phyloP scores from a whole-genome alignment of 2,797 vertebrate species.

The Bradypus variegatus region DNA sequence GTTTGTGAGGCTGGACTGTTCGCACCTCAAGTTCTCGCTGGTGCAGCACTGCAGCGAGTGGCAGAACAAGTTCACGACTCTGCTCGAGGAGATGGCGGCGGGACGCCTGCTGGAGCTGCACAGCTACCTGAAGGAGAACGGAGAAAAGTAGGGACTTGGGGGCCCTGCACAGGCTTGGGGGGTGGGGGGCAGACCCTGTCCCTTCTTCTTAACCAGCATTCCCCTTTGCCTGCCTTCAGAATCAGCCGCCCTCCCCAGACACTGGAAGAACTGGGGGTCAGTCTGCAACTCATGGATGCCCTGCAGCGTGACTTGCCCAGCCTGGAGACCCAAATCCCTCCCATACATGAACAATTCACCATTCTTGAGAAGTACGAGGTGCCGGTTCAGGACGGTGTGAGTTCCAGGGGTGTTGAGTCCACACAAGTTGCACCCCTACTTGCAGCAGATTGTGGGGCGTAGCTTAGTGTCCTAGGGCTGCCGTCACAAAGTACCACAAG shows the following conservation, averaged over 20 bases:
- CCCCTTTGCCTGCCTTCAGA: slow-evolving; percentile 53
- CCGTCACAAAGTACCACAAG: no score
- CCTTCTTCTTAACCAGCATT: neutral
- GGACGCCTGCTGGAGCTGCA: slow-evolving; percentile 77
- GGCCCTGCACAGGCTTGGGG: neutral
- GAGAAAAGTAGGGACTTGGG: slow-evolving; percentile 70
- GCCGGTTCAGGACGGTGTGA: slow-evolving; percentile 76
- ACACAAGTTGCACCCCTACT: accelerated
- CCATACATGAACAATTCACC: slow-evolving; percentile 84
- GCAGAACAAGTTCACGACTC: slow-evolving; percentile 86
- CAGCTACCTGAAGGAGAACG: slow-evolving; percentile 75
- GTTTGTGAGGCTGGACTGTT: slow-evolving; percentile 86
- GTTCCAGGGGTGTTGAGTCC: slow-evolving; percentile 12
- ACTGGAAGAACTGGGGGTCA: slow-evolving; percentile 75
- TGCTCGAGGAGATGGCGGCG: slow-evolving; percentile 81
- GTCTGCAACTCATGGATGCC: slow-evolving; percentile 77
- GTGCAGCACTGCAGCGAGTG: slow-evolving; percentile 88
- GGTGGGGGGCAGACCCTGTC: neutral
- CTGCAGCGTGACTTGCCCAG: slow-evolving; percentile 76
- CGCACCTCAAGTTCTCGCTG: slow-evolving; percentile 82
- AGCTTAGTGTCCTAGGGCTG: no score
- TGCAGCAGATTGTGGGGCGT: neutral
- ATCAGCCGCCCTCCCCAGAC: slow-evolving; percentile 75
- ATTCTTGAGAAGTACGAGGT: slow-evolving; percentile 86
- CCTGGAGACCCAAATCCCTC: slow-evolving; percentile 76